A percentile compares a stretch with the other conserved stretches of the same genome.
phyloP scores from a whole-genome alignment of 2,113 vertebrate species.

The Bufo bufo region DNA sequence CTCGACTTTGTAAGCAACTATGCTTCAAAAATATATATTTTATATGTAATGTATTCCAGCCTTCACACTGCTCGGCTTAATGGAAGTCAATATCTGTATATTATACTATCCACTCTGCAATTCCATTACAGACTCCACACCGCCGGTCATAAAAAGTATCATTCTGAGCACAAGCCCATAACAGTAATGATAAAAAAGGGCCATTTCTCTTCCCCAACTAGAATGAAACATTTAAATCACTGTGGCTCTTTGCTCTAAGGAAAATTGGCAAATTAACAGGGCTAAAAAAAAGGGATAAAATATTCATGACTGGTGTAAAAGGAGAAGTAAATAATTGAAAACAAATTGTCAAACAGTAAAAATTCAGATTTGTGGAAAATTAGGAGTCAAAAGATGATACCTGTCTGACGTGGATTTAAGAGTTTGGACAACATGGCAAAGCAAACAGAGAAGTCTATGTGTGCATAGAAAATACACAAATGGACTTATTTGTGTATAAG shows the following conservation, averaged over 20 bases:
- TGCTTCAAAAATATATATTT: slow-evolving; percentile 55
- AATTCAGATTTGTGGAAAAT: slow-evolving; percentile 62
- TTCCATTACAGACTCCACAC: slow-evolving; percentile 70
- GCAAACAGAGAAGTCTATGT: not conserved
- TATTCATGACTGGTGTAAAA: slow-evolving; percentile 72
- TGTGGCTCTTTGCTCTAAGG: slow-evolving; percentile 72
- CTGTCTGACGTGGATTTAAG: not conserved
- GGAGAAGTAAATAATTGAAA: slow-evolving; percentile 76
- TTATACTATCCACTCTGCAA: slow-evolving; percentile 70
- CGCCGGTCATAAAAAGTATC: slow-evolving; percentile 67
- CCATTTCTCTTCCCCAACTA: slow-evolving; percentile 69
- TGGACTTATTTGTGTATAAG: not conserved
- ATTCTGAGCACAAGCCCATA: slow-evolving; percentile 66
- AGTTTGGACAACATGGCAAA: not conserved
- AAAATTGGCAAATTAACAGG: slow-evolving; percentile 77
- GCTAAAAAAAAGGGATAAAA: slow-evolving; percentile 69
- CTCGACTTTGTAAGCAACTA: slow-evolving; percentile 63
- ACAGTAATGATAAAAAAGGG: slow-evolving; percentile 69
- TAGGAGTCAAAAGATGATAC: slow-evolving; percentile 28
- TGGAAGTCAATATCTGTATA: slow-evolving; percentile 70
- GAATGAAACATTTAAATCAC: slow-evolving; percentile 77
- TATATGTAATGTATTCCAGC: slow-evolving; percentile 63
- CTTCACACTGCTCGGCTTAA: slow-evolving; percentile 65
- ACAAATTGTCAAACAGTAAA: slow-evolving; percentile 66
- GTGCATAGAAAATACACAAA: not conserved